Base-by-base conservation (phyloP, 2,888 invertebrate species). In the Philopedon plagiatum region DNA sequence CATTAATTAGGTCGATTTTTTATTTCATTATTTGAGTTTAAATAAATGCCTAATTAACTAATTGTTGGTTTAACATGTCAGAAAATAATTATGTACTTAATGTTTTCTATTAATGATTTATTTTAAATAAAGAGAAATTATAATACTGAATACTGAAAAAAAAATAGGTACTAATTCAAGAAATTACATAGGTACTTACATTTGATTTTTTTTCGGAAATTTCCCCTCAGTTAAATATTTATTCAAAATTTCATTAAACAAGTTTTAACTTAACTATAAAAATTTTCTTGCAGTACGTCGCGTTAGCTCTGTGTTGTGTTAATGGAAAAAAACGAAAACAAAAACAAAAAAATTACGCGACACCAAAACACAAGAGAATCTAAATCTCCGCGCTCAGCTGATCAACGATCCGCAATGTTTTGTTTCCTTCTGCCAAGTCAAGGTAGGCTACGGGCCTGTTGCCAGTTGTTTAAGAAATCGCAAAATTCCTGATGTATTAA, bases 311-410 rank as follows among this genome's bases (percentile, higher is more conserved):
- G 15, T 58, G 21, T 46, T 32, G 15, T 21, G 67, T 37, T 9
- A 13, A 23, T 29, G 19, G n/a, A n/a, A 21, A 41, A 61, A 37
- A 62, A 56, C 39, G 49, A 64, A 51, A 65, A 64, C 41, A 49
- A 63, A 63, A 71, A 71, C 65, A 71, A 71, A 71, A 49, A 13
- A 29, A 57, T 49, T 26, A 62, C 58, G 64, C 65, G 62, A 68
- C 51, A 57, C 56, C 34, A 62, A 26, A 32, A 62, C 37, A 26
- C 32, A 61, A 34, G 34, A 58, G 57, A 69, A 70, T 69, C 66
- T 51, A 67, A 60, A 68, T 72, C 68, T 68, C 68, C 64, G 65
- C 68, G 60, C 78, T 76, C 78, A 78, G 79, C 79, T 79, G 79
- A 79, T 79, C 75, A 71, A 71, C 73, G 69, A 76, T 58, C 69